Evolutionary conservation across 2,888 invertebrate species (phyloP), one percentile per base, ranked within the genome.

Genomic region (Heliconius erato): DNA sequence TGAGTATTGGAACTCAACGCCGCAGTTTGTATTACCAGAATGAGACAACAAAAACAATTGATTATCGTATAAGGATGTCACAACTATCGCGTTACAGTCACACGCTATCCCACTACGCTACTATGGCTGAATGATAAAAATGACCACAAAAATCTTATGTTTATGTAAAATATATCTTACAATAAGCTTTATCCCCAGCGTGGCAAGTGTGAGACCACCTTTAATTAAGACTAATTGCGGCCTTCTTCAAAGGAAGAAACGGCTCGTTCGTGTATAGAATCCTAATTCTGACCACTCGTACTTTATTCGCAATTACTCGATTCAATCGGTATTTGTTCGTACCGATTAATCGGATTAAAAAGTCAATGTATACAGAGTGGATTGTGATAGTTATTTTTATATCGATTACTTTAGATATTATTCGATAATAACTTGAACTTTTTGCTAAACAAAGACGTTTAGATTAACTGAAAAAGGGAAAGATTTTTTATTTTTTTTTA

Each of bases 221-320:
- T 89, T 93, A 94, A 94, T 94, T 93, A 91, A 91, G 93, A 94
- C 91, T 94, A 93, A 94, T 94, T 92, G 92, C 91, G 87, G 87
- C 86, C 88, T 89, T 89, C 90, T 89, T 87, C 81, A 88, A 85
- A 85, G 86, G 84, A 86, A 84, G 84, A 86, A 88, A 84, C 88
- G 82, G 71, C 54, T 78, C 28, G 78, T 44, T 80, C 85, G 85
- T 85, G 84, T 23, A 23, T 68, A 67, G 85, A 83, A 85, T 85
- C 78, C 79, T 77, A 74, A 85, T 85, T 76, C n/a, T 81, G 83
- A 79, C 80, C 82, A 82, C 83, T 83, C 83, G 80, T 86, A 82
- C 82, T 85, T 86, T 85, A 86, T 85, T 86, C 67, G 85, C 85
- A 85, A 86, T 86, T 86, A 68, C 72, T 80, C 80, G 83, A 87